Percentiles rank a stretch among this genome's conserved stretches.
These are phyloP conservation scores for Drosophila elegans DNA, from an alignment of 1,140 invertebrate species.

Conservation along the genomic window DNA sequence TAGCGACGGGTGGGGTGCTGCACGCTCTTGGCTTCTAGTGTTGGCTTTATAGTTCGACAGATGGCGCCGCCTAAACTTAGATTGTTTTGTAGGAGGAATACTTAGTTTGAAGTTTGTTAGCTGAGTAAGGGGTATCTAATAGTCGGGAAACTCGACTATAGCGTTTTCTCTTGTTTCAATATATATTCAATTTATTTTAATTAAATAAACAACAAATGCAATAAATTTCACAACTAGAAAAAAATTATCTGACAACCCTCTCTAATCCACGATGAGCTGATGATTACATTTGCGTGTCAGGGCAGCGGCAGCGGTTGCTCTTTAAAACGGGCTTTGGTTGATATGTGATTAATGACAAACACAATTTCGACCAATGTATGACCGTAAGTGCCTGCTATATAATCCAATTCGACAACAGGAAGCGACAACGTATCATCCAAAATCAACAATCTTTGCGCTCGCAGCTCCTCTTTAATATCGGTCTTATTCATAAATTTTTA, in stretches of 20 bases:
- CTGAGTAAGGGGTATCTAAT: too few species aligned
- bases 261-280: constrained; percentile 48
- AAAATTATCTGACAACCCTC: constrained; percentile 52
- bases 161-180: too few species aligned
- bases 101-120: too few species aligned
- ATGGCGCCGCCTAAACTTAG: too few species aligned
- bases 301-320: constrained; percentile 8
- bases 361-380: constrained; percentile 35
- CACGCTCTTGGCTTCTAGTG: too few species aligned
- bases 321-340: constrained; percentile 44
- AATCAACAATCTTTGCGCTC: constrained; percentile 64
- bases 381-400: constrained; percentile 14
- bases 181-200: too few species aligned
- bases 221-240: constrained; percentile 49
- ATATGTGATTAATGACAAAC: constrained; percentile 50
- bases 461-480: constrained; percentile 49
- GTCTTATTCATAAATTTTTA: constrained; percentile 59
- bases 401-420: constrained; percentile 58
- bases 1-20: too few species aligned
- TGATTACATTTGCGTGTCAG: constrained; percentile 57
- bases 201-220: not conserved
- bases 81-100: too few species aligned
- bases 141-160: too few species aligned
- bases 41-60: too few species aligned
- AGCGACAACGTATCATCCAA: constrained; percentile 53